A percentile compares a stretch with the other conserved stretches of the same genome.
Conservation (phyloP, 2,797 vertebrate species). For the Botia kubotai region DNA sequence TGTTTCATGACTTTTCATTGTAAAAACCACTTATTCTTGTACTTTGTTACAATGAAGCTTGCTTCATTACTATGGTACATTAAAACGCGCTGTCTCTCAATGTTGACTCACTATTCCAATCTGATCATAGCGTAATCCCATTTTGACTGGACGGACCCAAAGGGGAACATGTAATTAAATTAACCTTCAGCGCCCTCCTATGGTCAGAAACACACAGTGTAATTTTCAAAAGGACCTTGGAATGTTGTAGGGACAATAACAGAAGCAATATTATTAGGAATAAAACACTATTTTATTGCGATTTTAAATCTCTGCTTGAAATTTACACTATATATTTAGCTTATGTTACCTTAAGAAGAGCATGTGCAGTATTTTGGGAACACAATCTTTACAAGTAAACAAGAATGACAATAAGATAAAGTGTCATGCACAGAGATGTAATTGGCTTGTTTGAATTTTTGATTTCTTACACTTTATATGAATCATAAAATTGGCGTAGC, state of each 20-base stretch:
- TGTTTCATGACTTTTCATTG: no score
- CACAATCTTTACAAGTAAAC: slow-evolving; percentile 1
- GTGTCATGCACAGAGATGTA: neutral
- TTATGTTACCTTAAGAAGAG: neutral
- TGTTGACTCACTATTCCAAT: slow-evolving; percentile 7
- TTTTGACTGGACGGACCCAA: neutral
- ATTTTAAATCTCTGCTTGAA: neutral
- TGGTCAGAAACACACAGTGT: slow-evolving; percentile 14
- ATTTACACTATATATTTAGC: neutral
- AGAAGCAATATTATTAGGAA: neutral
- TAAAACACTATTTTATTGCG: neutral
- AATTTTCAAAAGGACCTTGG: neutral
- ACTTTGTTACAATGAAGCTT: neutral
- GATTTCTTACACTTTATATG: slow-evolving; percentile 40
- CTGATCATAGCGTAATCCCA: neutral
- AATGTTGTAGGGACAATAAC: neutral
- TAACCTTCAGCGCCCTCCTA: slow-evolving; percentile 24
- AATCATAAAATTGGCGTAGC: slow-evolving; percentile 67
- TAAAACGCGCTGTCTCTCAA: neutral
- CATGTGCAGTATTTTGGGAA: neutral
- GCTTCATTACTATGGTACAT: neutral
- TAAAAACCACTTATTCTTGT: neutral
- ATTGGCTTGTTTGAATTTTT: slow-evolving; percentile 19
- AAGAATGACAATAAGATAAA: neutral
- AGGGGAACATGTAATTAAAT: slow-evolving; percentile 14